A percentile compares a stretch with the other conserved stretches of the same genome.
Evolutionary conservation across 2,888 invertebrate species (phyloP).

Genomic region (Ormyrus labotus): DNA sequence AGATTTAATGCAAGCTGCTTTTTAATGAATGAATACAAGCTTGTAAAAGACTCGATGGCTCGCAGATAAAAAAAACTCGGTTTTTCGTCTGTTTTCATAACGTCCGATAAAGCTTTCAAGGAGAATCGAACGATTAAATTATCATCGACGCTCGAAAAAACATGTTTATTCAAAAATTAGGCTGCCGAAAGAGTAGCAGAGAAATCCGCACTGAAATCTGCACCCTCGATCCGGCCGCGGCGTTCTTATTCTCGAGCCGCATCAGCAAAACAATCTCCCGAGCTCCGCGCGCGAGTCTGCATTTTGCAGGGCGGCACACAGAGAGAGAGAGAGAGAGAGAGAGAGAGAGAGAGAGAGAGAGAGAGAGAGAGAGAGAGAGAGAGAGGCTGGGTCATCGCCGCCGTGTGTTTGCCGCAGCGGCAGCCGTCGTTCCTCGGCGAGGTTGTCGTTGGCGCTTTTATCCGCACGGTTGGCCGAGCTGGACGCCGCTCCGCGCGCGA

Average conservation of each 20-base stretch:
- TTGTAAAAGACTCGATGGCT: too few relatives aligned
- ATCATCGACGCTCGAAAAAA: background rate
- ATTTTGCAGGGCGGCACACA: slow-evolving; percentile 4
- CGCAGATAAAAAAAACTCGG: too few relatives aligned
- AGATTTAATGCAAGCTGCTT: too few relatives aligned
- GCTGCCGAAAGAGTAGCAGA: background rate
- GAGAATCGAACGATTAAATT: background rate
- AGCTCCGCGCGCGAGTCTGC: background rate
- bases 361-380: too few relatives aligned
- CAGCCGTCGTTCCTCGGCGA: background rate
- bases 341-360: too few relatives aligned
- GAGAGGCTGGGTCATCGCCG: background rate
- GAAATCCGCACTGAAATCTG: background rate
- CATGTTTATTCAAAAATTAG: background rate
- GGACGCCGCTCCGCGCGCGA: background rate
- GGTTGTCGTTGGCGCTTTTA: slow-evolving; percentile 41
- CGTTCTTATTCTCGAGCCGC: background rate
- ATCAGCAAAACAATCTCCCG: background rate
- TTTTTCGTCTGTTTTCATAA: background rate
- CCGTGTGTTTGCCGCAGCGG: slow-evolving; percentile 24
- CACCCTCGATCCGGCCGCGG: background rate
- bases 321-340: too few relatives aligned
- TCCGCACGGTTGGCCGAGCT: slow-evolving; percentile 45
- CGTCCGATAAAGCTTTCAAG: background rate
- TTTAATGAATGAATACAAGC: too few relatives aligned